Percentiles rank a stretch among this genome's conserved stretches.
phyloP scores from a whole-genome alignment of 30 jellyfish, hydroid and myxozoan genomes.

The Chrysaora quinquecirrha region DNA sequence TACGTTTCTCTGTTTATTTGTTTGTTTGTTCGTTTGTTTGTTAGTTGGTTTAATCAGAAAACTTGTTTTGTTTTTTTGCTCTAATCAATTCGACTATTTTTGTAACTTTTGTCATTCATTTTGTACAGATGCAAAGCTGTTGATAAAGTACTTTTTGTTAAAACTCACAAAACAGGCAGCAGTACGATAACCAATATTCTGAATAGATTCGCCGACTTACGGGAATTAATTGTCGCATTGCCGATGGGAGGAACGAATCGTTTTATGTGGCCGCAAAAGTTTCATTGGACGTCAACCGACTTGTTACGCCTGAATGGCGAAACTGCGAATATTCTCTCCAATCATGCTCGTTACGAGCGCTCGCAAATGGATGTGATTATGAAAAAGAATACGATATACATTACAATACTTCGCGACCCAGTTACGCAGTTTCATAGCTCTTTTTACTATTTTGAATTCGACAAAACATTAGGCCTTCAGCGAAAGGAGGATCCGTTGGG shows the following conservation, averaged over 20 bases:
- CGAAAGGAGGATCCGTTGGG: conserved; percentile 71
- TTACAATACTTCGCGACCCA: conserved; percentile 90
- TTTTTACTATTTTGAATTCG: conserved; percentile 84
- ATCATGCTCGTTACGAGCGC: conserved; percentile 96
- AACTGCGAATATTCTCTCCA: conserved; percentile 86
- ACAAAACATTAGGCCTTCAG: conserved; percentile 59
- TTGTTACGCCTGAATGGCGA: conserved; percentile 88
- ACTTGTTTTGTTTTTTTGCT: not conserved
- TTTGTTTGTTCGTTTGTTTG: not conserved
- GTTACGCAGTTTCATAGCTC: conserved; percentile 95
- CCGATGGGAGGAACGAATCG: conserved; percentile 86
- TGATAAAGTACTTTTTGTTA: conserved; percentile 62
- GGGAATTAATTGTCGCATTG: conserved; percentile 80
- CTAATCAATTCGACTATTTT: not conserved
- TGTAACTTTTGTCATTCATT: not conserved
- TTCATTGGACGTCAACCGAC: conserved; percentile 95
- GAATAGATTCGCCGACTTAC: conserved; percentile 90
- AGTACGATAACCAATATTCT: conserved; percentile 94
- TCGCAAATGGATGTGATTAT: conserved; percentile 85
- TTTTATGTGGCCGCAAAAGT: conserved; percentile 89
- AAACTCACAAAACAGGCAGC: conserved; percentile 97
- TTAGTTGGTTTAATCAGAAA: not conserved
- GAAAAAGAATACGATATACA: conserved; percentile 78
- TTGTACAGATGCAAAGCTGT: conserved; percentile 76
- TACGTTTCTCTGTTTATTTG: not conserved